A percentile compares a stretch with the other conserved stretches of the same genome.
These are phyloP conservation scores for Melangyna quadrimaculata DNA, from an alignment of 2,888 invertebrate genomes.

Conservation along the genomic window DNA sequence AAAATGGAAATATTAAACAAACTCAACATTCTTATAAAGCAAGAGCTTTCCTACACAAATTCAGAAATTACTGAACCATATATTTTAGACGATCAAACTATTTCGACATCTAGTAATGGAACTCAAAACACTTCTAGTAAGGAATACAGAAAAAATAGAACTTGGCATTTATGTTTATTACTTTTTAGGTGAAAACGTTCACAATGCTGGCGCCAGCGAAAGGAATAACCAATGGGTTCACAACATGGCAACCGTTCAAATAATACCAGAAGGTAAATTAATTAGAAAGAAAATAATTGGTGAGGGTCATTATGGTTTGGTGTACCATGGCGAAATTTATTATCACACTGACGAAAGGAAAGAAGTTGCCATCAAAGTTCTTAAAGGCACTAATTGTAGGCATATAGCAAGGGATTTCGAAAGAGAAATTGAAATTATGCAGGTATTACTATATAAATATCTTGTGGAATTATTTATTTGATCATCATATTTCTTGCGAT, in stretches of 20 bases:
- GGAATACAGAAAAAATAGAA: not conserved
- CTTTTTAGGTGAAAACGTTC: not conserved
- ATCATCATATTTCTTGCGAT: not conserved
- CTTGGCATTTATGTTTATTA: not conserved
- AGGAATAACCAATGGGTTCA: too few species aligned
- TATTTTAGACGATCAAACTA: conserved; percentile 63
- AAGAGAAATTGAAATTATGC: conserved; percentile 93
- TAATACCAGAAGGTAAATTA: conserved; percentile 76
- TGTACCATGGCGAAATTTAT: conserved; percentile 85
- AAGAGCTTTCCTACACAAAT: conserved; percentile 71
- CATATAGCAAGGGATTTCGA: conserved; percentile 86
- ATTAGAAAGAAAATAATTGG: conserved; percentile 78
- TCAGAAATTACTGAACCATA: conserved; percentile 53
- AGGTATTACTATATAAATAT: conserved; percentile 83
- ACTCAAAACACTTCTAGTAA: conserved; percentile 65
- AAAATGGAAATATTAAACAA: conserved; percentile 90
- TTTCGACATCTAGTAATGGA: conserved; percentile 60
- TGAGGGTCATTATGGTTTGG: conserved; percentile 93
- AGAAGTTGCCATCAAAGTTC: conserved; percentile 86
- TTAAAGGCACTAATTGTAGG: conserved; percentile 81
- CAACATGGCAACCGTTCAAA: conserved; percentile 73
- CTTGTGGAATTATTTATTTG: not conserved
- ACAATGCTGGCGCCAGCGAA: not conserved
- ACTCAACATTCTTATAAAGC: conserved; percentile 74
- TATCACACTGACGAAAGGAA: conserved; percentile 72